Conservation (phyloP, 1,140 invertebrate species). For the Nautilus pompilius region DNA sequence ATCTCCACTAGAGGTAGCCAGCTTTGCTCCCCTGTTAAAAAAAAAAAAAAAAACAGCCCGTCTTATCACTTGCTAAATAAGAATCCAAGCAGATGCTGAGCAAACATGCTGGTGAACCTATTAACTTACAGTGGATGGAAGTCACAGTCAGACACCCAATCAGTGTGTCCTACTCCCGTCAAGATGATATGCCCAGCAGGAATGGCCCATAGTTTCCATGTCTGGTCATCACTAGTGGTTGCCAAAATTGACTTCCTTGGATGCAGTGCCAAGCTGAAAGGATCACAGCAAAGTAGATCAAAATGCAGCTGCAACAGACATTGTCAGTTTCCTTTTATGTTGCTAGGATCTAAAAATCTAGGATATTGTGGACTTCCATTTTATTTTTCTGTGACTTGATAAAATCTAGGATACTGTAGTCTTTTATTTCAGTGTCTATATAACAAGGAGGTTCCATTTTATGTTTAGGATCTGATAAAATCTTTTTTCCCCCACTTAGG, state of each 20-base stretch:
- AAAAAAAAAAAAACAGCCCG: constrained; percentile 4
- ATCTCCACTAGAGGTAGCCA: constrained; percentile 54
- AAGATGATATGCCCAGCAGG: constrained; percentile 53
- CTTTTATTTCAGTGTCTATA: too few relatives aligned
- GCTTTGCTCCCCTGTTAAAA: constrained; percentile 39
- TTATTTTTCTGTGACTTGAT: too few relatives aligned
- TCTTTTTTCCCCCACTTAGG: too few relatives aligned
- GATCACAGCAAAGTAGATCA: not conserved
- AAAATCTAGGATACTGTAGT: too few relatives aligned
- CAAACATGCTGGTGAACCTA: not conserved
- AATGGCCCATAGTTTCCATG: constrained; percentile 56
- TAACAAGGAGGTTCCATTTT: too few relatives aligned
- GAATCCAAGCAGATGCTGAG: too few relatives aligned
- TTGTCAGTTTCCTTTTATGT: too few relatives aligned
- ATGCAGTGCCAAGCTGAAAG: constrained; percentile 48
- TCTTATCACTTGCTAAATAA: too few relatives aligned
- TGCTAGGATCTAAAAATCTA: too few relatives aligned
- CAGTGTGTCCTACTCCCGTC: constrained; percentile 55
- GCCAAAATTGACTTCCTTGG: constrained; percentile 54
- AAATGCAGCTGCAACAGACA: not conserved
- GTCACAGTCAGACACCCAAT: constrained; percentile 55
- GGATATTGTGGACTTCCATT: too few relatives aligned
- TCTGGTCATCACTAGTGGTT: constrained; percentile 54
- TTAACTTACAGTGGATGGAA: constrained; percentile 53
- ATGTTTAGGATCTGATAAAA: too few relatives aligned